A percentile compares a stretch with the other conserved stretches of the same genome.
phyloP scores from a whole-genome alignment of 2,797 vertebrate species.

The Sebastes matsubarae region DNA sequence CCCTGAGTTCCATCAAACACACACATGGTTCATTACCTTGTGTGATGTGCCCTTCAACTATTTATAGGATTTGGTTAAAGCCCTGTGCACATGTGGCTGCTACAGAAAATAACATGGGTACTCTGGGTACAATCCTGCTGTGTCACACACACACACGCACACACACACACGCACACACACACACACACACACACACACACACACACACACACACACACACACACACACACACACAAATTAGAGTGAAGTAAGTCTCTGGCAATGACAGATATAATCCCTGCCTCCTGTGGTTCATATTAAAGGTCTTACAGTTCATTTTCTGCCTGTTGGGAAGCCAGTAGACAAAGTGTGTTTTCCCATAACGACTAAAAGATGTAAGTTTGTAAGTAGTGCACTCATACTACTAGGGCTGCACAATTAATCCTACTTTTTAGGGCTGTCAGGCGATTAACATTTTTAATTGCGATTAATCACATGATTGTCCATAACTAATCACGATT shows the following conservation, averaged over 20 bases:
- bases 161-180: neutral
- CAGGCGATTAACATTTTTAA: too few species aligned
- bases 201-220: neutral
- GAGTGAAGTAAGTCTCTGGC: constrained; percentile 39
- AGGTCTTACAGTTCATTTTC: neutral
- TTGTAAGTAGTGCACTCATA: neutral
- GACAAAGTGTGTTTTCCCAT: neutral
- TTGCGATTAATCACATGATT: too few species aligned
- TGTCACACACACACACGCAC: neutral
- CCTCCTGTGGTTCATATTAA: constrained; percentile 9
- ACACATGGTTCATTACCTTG: constrained; percentile 27
- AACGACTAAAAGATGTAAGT: neutral
- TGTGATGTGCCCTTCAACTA: constrained; percentile 19
- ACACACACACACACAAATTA: constrained; percentile 7
- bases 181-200: too few species aligned
- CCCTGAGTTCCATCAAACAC: constrained; percentile 23
- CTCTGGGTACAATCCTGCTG: too few species aligned
- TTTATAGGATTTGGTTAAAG: constrained; percentile 39
- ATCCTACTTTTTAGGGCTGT: too few species aligned
- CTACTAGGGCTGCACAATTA: too few species aligned
- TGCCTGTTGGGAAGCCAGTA: neutral
- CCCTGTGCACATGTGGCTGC: constrained; percentile 29
- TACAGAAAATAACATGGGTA: neutral
- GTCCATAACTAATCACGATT: too few species aligned
- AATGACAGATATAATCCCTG: constrained; percentile 41